phyloP scores from a whole-genome alignment of 2,797 vertebrate genomes.

The Cuniculus paca region DNA sequence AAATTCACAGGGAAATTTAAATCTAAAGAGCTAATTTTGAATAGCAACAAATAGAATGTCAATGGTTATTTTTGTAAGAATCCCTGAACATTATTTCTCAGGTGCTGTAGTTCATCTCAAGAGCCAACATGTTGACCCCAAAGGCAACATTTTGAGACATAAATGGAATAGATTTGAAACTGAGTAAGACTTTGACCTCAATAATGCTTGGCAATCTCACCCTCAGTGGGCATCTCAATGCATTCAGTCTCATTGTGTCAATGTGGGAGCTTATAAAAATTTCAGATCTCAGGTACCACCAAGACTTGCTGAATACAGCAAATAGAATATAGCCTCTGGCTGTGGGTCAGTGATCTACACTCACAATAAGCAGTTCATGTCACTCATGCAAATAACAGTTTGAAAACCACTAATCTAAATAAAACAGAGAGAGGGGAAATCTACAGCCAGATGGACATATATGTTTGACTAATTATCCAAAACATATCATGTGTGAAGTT shows the following conservation, averaged over 20 bases:
- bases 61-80: conserved; percentile 5
- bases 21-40: neutral
- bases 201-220: neutral
- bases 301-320: neutral
- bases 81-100: neutral
- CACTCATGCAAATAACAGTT: neutral
- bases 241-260: neutral
- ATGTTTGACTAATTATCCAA: neutral
- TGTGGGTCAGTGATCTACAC: neutral
- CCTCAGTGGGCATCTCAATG: neutral
- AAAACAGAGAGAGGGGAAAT: conserved; percentile 12
- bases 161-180: neutral
- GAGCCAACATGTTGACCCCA: neutral
- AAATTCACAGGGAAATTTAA: conserved; percentile 39
- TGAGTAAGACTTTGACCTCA: neutral
- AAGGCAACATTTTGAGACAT: neutral
- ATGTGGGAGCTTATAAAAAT: neutral
- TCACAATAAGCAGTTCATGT: neutral
- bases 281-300: neutral
- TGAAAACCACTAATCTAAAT: conserved; percentile 20
- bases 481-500: neutral
- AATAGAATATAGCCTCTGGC: neutral
- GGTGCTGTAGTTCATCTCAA: neutral
- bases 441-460: neutral
- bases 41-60: neutral